These are phyloP conservation scores for Phytoseiulus persimilis DNA, from an alignment of 2,888 invertebrate species.

Conservation along the genomic window DNA sequence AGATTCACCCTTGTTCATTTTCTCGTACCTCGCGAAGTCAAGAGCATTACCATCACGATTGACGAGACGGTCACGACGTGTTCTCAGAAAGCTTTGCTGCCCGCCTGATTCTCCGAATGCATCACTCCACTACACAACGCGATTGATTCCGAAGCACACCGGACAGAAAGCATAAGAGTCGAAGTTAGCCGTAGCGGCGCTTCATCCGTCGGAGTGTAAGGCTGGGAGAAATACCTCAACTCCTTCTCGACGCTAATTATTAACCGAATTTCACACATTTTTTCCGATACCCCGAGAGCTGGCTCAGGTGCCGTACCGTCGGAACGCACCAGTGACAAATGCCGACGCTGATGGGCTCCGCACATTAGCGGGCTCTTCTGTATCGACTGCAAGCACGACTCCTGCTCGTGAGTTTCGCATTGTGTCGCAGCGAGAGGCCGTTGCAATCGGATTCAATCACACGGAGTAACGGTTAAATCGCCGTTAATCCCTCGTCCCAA, in stretches of 20 bases:
- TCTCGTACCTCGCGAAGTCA: neutral
- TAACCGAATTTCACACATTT: too few relatives aligned
- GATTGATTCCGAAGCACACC: neutral
- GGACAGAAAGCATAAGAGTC: neutral
- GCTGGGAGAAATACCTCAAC: too few relatives aligned
- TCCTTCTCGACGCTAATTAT: too few relatives aligned
- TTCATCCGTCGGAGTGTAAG: too few relatives aligned
- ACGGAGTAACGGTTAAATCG: neutral
- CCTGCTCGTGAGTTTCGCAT: neutral
- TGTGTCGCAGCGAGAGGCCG: neutral
- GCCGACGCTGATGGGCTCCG: neutral
- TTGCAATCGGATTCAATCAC: neutral
- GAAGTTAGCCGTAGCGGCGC: too few relatives aligned
- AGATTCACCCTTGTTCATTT: conserved; percentile 5
- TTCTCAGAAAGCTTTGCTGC: neutral
- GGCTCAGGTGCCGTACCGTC: neutral
- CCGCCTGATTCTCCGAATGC: neutral
- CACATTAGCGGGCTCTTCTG: neutral
- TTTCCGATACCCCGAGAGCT: too few relatives aligned
- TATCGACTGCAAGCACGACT: neutral
- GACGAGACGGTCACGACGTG: neutral
- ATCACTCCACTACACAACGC: neutral
- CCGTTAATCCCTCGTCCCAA: neutral
- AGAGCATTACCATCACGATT: conserved; percentile 5
- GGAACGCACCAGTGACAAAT: neutral